A percentile compares a stretch with the other conserved stretches of the same genome.
Evolutionary conservation across 2,113 vertebrate species (phyloP).

Genomic region (Phalacrocorax pelagicus): DNA sequence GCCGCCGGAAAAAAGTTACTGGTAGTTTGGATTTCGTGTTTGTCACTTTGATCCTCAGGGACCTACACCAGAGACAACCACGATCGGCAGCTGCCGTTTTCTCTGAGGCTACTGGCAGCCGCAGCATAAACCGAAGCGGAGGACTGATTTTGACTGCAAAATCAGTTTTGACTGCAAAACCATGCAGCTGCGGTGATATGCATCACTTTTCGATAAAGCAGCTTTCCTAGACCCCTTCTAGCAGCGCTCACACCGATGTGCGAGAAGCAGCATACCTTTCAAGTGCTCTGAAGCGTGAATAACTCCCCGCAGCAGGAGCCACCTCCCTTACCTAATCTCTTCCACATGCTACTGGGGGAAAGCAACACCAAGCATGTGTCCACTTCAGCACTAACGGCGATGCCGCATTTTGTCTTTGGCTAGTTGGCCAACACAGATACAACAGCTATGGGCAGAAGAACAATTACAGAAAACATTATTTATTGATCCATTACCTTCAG

Average conservation of each 20-base stretch:
- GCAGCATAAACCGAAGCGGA: neutral
- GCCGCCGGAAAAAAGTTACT: neutral
- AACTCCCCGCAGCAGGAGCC: neutral
- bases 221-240: neutral
- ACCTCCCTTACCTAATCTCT: slow-evolving; percentile 25
- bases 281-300: neutral
- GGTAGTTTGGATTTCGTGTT: neutral
- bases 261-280: neutral
- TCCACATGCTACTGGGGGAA: neutral
- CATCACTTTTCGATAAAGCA: neutral
- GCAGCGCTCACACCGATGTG: neutral
- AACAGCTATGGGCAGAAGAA: neutral
- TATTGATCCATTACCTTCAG: neutral
- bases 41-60: neutral
- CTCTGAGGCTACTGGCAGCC: neutral
- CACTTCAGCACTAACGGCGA: neutral
- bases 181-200: neutral
- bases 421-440: neutral
- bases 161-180: neutral
- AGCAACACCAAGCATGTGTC: neutral
- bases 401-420: neutral
- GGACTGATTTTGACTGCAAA: neutral
- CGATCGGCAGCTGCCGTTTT: neutral
- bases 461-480: neutral
- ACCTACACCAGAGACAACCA: neutral